Evolutionary conservation across 2,797 vertebrate species (phyloP).

Genomic region (Muscicapa striata): DNA sequence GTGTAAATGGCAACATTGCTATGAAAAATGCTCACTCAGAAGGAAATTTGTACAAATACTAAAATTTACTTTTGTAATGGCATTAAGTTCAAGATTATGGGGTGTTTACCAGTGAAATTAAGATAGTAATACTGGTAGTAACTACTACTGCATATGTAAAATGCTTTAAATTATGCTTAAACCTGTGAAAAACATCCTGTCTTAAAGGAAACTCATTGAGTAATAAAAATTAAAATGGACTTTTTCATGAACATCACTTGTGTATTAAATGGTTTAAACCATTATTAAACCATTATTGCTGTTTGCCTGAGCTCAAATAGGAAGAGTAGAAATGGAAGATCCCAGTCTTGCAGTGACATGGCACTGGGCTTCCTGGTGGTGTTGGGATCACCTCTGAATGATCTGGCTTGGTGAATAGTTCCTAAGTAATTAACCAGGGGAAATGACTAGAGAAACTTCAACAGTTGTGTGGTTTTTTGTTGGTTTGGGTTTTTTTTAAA

Average conservation of each 20-base stretch:
- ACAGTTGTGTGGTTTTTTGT: neutral
- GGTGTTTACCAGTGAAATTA: neutral
- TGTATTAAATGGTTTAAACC: neutral
- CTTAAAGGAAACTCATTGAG: neutral
- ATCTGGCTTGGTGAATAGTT: neutral
- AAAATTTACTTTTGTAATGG: neutral
- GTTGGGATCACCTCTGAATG: neutral
- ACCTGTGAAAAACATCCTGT: neutral
- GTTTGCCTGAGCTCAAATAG: neutral
- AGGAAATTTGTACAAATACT: neutral
- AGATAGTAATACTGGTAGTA: neutral
- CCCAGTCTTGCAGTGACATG: neutral
- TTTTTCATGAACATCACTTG: neutral
- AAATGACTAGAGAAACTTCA: neutral
- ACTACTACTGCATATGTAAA: neutral
- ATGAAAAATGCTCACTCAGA: neutral
- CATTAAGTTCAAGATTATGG: neutral
- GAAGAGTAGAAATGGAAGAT: neutral
- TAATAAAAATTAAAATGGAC: neutral
- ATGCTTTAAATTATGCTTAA: neutral
- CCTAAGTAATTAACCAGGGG: neutral
- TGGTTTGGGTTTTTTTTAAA: neutral
- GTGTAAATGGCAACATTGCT: neutral
- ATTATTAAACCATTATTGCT: neutral
- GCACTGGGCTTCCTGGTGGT: neutral